A percentile compares a stretch with the other conserved stretches of the same genome.
Conservation (phyloP, 2,113 vertebrate genomes). For the Laticauda laticaudata region DNA sequence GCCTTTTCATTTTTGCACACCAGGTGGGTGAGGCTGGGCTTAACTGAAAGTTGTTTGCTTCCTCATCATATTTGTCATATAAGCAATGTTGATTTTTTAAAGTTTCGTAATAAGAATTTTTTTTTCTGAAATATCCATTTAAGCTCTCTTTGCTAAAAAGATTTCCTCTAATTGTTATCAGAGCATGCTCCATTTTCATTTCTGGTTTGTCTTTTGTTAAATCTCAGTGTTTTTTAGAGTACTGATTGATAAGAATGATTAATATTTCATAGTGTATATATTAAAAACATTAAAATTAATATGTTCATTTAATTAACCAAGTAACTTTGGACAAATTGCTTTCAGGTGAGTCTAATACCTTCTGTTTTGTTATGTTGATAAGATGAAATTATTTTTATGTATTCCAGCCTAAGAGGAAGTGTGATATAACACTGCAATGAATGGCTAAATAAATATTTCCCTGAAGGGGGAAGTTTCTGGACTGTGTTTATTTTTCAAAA, state of each 20-base stretch:
- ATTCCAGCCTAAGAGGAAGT: background rate
- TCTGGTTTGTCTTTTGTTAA: background rate
- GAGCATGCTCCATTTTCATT: background rate
- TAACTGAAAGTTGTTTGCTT: background rate
- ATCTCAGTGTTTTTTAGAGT: background rate
- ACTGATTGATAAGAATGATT: background rate
- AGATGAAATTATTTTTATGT: background rate
- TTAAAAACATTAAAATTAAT: background rate
- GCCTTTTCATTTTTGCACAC: background rate
- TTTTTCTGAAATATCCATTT: background rate
- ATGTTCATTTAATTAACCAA: background rate
- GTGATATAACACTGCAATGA: background rate
- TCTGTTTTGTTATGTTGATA: background rate
- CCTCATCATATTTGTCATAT: background rate
- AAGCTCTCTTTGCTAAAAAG: background rate
- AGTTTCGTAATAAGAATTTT: background rate
- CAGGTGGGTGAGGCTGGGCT: background rate
- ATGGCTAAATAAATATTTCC: background rate
- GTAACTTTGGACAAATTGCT: background rate
- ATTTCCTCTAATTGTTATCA: background rate
- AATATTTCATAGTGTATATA: background rate
- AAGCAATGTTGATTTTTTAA: background rate
- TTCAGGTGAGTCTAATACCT: background rate
- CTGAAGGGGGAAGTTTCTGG: background rate
- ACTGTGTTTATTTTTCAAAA: background rate